Conservation (phyloP, 2,797 vertebrate species). For the Pipistrellus pipistrellus region DNA sequence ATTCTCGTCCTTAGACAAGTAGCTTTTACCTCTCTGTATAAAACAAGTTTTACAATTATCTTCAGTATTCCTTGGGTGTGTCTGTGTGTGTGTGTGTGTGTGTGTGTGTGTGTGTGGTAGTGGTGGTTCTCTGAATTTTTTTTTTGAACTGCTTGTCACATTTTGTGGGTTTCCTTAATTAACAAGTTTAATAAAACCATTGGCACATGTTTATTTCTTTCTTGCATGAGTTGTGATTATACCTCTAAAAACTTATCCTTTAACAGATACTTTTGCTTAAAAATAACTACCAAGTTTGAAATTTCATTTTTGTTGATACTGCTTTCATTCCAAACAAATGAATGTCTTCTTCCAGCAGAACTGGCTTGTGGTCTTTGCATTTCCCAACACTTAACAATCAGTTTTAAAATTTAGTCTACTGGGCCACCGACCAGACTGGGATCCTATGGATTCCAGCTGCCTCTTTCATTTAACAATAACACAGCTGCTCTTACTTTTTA, state of each 20-base stretch:
- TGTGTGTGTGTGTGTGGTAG: not conserved
- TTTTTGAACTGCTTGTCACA: conserved; percentile 39
- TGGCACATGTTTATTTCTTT: conserved; percentile 29
- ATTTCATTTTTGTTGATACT: conserved; percentile 17
- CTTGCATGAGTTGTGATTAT: not conserved
- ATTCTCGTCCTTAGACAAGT: conserved; percentile 11
- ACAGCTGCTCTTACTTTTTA: conserved; percentile 78
- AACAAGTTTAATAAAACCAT: conserved; percentile 56
- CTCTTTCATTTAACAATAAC: conserved; percentile 77
- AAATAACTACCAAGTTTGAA: conserved; percentile 29
- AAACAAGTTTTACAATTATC: not conserved
- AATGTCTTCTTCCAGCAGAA: conserved; percentile 26
- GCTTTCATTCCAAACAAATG: conserved; percentile 32
- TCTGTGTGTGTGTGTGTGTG: not conserved
- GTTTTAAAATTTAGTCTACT: conserved; percentile 73
- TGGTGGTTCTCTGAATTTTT: conserved; percentile 13
- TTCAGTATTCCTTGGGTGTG: not conserved
- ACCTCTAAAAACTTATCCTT: conserved; percentile 16
- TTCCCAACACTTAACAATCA: conserved; percentile 70
- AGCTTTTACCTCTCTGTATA: not conserved
- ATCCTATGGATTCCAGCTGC: conserved; percentile 78
- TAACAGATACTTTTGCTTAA: conserved; percentile 17
- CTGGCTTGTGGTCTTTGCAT: conserved; percentile 3
- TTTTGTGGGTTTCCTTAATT: not conserved
- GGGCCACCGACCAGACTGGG: conserved; percentile 63